Conservation (phyloP, 1,140 invertebrate genomes). For the Lithobius niger region DNA sequence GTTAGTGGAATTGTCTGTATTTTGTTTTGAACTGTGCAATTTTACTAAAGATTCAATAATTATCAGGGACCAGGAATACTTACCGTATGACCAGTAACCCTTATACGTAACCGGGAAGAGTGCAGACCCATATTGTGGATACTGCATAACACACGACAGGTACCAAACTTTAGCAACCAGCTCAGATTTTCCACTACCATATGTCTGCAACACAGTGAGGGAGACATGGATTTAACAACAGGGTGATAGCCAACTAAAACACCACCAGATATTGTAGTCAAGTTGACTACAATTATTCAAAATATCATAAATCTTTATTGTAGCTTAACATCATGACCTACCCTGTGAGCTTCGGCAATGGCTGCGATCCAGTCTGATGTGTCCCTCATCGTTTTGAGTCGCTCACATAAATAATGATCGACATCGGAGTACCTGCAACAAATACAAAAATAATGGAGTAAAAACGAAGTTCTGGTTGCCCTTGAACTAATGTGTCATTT, state of each 20-base stretch:
- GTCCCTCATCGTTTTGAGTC: conserved; percentile 55
- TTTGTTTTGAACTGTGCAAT: no score
- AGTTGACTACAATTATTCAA: no score
- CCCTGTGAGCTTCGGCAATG: conserved; percentile 32
- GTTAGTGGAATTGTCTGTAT: no score
- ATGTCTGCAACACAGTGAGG: no score
- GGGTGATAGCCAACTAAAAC: no score
- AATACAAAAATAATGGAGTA: background rate
- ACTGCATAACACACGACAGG: conserved; percentile 92
- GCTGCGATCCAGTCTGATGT: conserved; percentile 57
- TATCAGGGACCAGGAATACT: no score
- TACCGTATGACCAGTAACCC: conserved; percentile 79
- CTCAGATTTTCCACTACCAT: conserved; percentile 77
- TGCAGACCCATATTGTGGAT: conserved; percentile 86
- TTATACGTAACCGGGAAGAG: conserved; percentile 83
- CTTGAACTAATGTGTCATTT: background rate
- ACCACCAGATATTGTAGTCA: no score
- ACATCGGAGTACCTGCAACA: conserved; percentile 50
- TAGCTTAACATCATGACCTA: conserved; percentile 16
- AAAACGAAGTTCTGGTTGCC: background rate
- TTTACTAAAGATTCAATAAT: no score
- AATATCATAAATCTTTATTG: no score
- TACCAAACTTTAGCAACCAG: conserved; percentile 86
- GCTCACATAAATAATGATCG: conserved; percentile 59
- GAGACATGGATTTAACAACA: no score